A percentile compares a stretch with the other conserved stretches of the same genome.
phyloP scores from a whole-genome alignment of 2,888 invertebrate genomes.

The Lasioglossum pauxillum region DNA sequence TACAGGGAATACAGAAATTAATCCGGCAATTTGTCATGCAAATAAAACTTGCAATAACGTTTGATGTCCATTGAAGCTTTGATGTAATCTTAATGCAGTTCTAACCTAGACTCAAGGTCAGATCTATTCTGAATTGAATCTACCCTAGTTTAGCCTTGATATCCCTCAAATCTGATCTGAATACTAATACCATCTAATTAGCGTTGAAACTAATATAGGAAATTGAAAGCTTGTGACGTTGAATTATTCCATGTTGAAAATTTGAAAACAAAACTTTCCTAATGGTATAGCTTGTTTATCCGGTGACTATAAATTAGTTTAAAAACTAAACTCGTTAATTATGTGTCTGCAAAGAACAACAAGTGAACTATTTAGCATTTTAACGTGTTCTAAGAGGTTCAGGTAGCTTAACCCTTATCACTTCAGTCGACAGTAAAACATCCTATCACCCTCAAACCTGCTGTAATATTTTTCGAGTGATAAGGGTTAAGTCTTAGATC shows the following conservation, averaged over 20 bases:
- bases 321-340: background rate
- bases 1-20: background rate
- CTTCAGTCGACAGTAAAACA: background rate
- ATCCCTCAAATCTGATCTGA: background rate
- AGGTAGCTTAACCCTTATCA: background rate
- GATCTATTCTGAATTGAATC: slow-evolving; percentile 8
- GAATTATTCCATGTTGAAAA: background rate
- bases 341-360: background rate
- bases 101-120: background rate
- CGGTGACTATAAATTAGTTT: background rate
- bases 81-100: background rate
- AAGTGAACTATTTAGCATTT: background rate
- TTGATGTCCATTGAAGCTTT: background rate
- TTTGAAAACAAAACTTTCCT: background rate
- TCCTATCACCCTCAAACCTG: background rate
- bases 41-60: background rate
- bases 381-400: background rate
- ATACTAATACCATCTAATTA: slow-evolving; percentile 5
- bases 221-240: background rate
- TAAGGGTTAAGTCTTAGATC: background rate
- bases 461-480: background rate
- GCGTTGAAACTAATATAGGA: background rate
- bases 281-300: background rate
- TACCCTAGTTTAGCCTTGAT: background rate
- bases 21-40: background rate